These are phyloP conservation scores for Eristalis intricaria DNA, from an alignment of 2,888 invertebrate genomes.

Conservation along the genomic window DNA sequence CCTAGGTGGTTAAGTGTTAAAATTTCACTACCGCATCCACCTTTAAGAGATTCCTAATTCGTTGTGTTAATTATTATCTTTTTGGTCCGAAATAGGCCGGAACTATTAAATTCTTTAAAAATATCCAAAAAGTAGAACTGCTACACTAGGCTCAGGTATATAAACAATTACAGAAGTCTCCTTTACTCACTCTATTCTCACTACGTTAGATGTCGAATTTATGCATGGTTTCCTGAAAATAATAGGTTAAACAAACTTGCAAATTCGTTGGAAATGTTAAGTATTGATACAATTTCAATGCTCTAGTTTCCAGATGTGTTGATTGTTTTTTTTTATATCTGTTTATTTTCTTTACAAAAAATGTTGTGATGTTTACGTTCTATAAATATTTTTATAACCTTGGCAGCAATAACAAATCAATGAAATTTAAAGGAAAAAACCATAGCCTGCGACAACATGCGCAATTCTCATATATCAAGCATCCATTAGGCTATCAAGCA, in stretches of 20 bases:
- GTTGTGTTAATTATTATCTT: no score
- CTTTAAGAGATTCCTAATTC: no score
- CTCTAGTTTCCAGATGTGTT: background rate
- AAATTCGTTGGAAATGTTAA: background rate
- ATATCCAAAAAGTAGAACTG: background rate
- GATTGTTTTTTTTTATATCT: background rate
- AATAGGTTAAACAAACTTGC: background rate
- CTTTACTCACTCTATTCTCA: background rate
- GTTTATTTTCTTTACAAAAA: background rate
- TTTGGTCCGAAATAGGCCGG: background rate
- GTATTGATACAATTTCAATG: background rate
- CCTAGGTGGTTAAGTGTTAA: no score
- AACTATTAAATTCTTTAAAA: background rate
- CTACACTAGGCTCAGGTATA: no score
- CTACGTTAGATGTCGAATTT: background rate
- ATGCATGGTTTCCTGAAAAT: background rate
- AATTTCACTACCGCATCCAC: no score
- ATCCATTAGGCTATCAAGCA: background rate
- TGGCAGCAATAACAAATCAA: conserved; percentile 11
- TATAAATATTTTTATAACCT: conserved; percentile 11
- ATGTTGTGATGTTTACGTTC: background rate
- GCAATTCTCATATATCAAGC: conserved; percentile 1
- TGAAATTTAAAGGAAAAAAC: background rate
- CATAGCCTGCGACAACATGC: conserved; percentile 12
- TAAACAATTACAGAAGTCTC: background rate